Percentiles rank a stretch among this genome's conserved stretches.
phyloP scores from a whole-genome alignment of 2,888 invertebrate genomes.

The Polydrusus pterygomalis region DNA sequence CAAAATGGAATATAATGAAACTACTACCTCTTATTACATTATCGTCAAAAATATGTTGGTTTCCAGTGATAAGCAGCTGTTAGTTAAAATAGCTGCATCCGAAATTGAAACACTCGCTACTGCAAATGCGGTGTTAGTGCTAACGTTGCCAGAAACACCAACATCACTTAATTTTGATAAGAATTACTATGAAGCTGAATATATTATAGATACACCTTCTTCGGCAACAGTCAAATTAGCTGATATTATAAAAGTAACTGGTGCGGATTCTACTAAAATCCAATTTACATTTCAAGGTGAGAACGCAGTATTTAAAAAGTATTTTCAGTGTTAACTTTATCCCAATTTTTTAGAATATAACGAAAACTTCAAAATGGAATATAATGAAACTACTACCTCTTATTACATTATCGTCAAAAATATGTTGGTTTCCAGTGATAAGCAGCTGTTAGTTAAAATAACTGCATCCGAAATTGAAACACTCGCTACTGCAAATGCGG shows the following conservation, averaged over 20 bases:
- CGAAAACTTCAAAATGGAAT: slow-evolving; percentile 47
- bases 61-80: neutral
- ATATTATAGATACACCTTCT: neutral
- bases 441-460: slow-evolving; percentile 19
- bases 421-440: neutral
- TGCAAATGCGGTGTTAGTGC: neutral
- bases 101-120: neutral
- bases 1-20: neutral
- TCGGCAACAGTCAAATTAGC: neutral
- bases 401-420: slow-evolving; percentile 37
- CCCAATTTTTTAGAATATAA: slow-evolving; percentile 10
- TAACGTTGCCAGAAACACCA: neutral
- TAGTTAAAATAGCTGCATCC: neutral
- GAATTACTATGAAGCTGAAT: neutral
- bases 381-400: slow-evolving; percentile 26
- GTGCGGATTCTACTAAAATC: neutral
- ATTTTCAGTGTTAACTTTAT: no score
- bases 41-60: neutral
- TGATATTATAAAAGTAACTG: neutral
- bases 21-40: neutral
- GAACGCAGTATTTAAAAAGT: no score
- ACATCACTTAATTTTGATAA: neutral
- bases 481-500: neutral
- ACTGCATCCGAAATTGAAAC: slow-evolving; percentile 13
- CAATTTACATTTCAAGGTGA: neutral